Evolutionary conservation across 92 coral and sea anemone genomes (phyloP).

Genomic region (Porites divaricata): DNA sequence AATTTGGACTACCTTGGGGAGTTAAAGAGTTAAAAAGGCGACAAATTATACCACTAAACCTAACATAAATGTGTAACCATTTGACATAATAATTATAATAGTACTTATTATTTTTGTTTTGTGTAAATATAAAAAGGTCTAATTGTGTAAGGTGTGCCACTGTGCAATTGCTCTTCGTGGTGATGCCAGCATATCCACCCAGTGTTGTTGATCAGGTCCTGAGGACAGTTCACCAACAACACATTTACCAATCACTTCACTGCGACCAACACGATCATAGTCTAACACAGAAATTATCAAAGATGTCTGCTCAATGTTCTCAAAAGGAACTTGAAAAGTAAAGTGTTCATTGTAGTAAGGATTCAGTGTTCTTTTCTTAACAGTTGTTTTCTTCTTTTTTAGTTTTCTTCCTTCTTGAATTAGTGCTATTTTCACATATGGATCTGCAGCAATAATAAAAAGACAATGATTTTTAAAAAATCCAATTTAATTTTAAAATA

Average conservation of each 20-base stretch:
- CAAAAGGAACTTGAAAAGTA: slow-evolving; percentile 93
- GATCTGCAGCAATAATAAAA: slow-evolving; percentile 64
- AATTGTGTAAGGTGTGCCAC: slow-evolving; percentile 94
- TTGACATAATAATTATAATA: neutral
- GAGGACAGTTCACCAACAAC: slow-evolving; percentile 94
- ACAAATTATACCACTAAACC: neutral
- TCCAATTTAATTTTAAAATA: neutral
- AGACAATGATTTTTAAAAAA: neutral
- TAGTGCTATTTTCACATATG: slow-evolving; percentile 90
- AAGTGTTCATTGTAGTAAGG: slow-evolving; percentile 96
- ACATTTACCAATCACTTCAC: slow-evolving; percentile 97
- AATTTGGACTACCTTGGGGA: too few relatives aligned
- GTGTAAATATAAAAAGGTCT: neutral
- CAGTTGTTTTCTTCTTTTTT: slow-evolving; percentile 97
- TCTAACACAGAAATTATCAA: slow-evolving; percentile 90
- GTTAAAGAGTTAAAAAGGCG: too few relatives aligned
- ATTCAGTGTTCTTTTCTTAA: slow-evolving; percentile 94
- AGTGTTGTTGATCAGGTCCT: slow-evolving; percentile 93
- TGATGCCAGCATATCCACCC: slow-evolving; percentile 96
- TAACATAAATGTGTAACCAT: neutral
- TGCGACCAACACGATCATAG: slow-evolving; percentile 94
- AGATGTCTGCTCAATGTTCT: slow-evolving; percentile 91
- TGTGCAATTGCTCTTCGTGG: slow-evolving; percentile 94
- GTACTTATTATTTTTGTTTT: neutral
- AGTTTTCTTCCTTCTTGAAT: slow-evolving; percentile 94